phyloP scores from a whole-genome alignment of 2,113 vertebrate species.

The Leptobrachium leishanense region DNA sequence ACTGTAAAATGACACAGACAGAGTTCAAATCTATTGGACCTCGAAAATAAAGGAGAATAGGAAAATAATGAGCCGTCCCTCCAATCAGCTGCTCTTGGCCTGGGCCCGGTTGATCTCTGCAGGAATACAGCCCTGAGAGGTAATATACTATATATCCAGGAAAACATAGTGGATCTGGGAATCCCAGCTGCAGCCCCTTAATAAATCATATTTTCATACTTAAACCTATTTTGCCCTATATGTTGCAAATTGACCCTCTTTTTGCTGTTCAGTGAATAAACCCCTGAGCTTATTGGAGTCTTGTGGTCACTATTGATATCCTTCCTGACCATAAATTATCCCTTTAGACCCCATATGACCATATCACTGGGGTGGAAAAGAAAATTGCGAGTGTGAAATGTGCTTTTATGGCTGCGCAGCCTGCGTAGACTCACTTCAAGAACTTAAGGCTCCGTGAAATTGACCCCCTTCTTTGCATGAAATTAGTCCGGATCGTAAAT shows the following conservation, averaged over 20 bases:
- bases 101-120: too few relatives aligned
- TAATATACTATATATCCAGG: too few relatives aligned
- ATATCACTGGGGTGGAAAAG: not conserved
- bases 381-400: slow-evolving; percentile 8
- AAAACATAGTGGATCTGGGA: too few relatives aligned
- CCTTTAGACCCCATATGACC: not conserved
- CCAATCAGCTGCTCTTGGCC: too few relatives aligned
- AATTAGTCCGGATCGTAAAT: not conserved
- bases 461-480: not conserved
- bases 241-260: not conserved
- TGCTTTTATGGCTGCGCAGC: not conserved
- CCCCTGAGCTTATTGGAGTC: slow-evolving; percentile 59
- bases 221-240: too few relatives aligned
- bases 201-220: too few relatives aligned
- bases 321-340: not conserved
- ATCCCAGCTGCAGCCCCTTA: too few relatives aligned
- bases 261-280: not conserved
- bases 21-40: too few relatives aligned
- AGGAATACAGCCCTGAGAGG: too few relatives aligned
- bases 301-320: not conserved
- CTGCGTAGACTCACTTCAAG: slow-evolving; percentile 1
- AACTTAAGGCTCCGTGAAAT: slow-evolving; percentile 16
- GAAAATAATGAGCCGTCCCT: too few relatives aligned
- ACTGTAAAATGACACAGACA: too few relatives aligned
- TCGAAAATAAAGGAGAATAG: too few relatives aligned